Conservation (phyloP, 1,140 invertebrate species). For the Drosophila jambulina region DNA sequence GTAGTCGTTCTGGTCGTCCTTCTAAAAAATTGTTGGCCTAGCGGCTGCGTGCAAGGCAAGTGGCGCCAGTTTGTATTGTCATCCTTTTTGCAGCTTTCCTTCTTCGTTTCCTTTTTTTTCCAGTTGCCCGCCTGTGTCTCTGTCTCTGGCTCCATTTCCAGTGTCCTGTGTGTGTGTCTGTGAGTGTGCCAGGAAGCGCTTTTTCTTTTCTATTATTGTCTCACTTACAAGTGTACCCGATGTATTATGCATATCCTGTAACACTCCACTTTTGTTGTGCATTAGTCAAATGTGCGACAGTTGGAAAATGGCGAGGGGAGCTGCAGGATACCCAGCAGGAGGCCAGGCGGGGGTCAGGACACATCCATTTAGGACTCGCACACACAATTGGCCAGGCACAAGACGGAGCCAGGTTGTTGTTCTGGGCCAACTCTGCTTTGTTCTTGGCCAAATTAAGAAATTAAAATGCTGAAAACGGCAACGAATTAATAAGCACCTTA, state of each 20-base stretch:
- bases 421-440: slow-evolving; percentile 26
- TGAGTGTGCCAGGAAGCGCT: slow-evolving; percentile 57
- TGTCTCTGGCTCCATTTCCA: slow-evolving; percentile 32
- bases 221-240: slow-evolving; percentile 83
- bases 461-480: slow-evolving; percentile 60
- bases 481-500: slow-evolving; percentile 80
- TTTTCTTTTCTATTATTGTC: slow-evolving; percentile 84
- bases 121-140: slow-evolving; percentile 9
- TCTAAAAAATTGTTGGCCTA: slow-evolving; percentile 72
- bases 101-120: slow-evolving; percentile 35
- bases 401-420: slow-evolving; percentile 5
- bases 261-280: slow-evolving; percentile 84
- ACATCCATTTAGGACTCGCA: slow-evolving; percentile 61
- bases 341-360: slow-evolving; percentile 8
- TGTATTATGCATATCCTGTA: slow-evolving; percentile 84
- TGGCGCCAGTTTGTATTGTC: slow-evolving; percentile 81
- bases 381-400: slow-evolving; percentile 70
- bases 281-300: slow-evolving; percentile 83
- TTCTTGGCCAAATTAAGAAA: slow-evolving; percentile 72
- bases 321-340: background rate
- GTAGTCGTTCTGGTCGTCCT: slow-evolving; percentile 35
- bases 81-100: slow-evolving; percentile 65
- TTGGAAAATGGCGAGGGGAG: slow-evolving; percentile 62
- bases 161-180: slow-evolving; percentile 18
- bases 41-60: slow-evolving; percentile 74